These are phyloP conservation scores for Heteromurus nitidus DNA, from an alignment of 2,888 invertebrate species.

Conservation along the genomic window DNA sequence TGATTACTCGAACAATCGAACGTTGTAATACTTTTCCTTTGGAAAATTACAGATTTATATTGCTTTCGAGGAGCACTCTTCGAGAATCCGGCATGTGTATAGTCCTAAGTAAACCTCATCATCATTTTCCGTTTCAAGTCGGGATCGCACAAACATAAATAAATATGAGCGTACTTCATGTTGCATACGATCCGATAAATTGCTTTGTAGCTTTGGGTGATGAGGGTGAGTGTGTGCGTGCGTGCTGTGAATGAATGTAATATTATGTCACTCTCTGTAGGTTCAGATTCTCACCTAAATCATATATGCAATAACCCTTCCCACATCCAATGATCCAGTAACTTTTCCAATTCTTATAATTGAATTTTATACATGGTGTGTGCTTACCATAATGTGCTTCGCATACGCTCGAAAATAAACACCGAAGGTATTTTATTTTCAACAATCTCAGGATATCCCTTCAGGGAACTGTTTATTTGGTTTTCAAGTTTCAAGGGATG, in stretches of 20 bases:
- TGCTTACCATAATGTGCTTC: no score
- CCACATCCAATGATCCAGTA: conserved; percentile 25
- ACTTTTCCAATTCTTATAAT: not conserved
- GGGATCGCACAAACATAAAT: no score
- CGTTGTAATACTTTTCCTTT: conserved; percentile 35
- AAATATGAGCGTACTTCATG: not conserved
- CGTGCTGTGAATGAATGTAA: no score
- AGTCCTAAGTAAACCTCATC: conserved; percentile 44
- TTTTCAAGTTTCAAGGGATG: conserved; percentile 61
- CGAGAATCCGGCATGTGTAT: not conserved
- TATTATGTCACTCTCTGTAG: no score
- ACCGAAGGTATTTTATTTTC: not conserved
- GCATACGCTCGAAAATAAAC: not conserved
- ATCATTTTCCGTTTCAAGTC: not conserved
- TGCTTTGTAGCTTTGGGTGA: conserved; percentile 13
- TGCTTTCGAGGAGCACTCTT: conserved; percentile 40
- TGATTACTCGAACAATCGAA: conserved; percentile 5
- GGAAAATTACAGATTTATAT: conserved; percentile 32
- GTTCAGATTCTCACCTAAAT: no score
- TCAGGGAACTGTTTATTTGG: conserved; percentile 43
- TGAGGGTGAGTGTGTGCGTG: no score
- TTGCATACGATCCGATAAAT: not conserved
- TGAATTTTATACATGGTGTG: not conserved
- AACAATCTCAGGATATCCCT: not conserved
- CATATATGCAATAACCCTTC: no score